Evolutionary conservation across 2,797 vertebrate genomes (phyloP).

Genomic region (Benthosema pterotum): DNA sequence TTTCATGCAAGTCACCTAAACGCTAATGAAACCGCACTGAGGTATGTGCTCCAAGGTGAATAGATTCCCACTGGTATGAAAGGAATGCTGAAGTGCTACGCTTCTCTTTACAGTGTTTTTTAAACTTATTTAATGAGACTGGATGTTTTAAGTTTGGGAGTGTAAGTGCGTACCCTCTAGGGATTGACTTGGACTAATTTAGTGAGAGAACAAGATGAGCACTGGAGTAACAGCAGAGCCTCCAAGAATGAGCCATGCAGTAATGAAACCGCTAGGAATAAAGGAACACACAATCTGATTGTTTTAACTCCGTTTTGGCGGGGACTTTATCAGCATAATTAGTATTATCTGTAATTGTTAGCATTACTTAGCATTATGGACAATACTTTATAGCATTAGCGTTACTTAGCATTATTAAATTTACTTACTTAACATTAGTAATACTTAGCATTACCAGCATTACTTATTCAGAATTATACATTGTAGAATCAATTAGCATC

Average conservation of each 20-base stretch:
- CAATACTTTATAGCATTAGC: too few relatives aligned
- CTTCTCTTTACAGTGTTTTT: conserved; percentile 10
- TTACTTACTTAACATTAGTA: too few relatives aligned
- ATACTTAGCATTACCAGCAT: too few relatives aligned
- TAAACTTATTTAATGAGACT: conserved; percentile 23
- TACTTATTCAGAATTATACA: too few relatives aligned
- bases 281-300: not conserved
- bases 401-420: too few relatives aligned
- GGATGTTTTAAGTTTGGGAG: conserved; percentile 28
- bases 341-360: too few relatives aligned
- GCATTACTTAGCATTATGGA: too few relatives aligned
- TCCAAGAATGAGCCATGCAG: not conserved
- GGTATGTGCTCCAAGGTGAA: conserved; percentile 43
- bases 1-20: conserved; percentile 47
- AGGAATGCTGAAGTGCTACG: conserved; percentile 23
- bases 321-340: too few relatives aligned
- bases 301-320: too few relatives aligned
- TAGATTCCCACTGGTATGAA: conserved; percentile 27
- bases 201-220: conserved; percentile 13
- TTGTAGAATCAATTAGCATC: too few relatives aligned
- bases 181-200: conserved; percentile 8
- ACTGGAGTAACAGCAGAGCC: conserved; percentile 15
- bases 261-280: not conserved
- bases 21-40: conserved; percentile 48
- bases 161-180: conserved; percentile 15